phyloP scores from a whole-genome alignment of 2,113 vertebrate genomes.

The Indri indri region DNA sequence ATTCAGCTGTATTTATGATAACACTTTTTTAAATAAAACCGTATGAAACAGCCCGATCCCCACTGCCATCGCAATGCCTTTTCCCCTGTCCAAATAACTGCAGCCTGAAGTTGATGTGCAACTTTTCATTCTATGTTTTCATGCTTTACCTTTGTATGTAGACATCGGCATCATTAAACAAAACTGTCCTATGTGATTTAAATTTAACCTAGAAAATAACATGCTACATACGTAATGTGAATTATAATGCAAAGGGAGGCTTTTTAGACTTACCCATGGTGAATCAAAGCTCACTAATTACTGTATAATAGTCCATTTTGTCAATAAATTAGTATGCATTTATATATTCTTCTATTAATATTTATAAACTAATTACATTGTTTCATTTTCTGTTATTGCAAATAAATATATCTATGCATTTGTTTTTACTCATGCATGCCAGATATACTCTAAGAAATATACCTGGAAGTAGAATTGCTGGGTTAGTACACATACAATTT shows the following conservation, averaged over 20 bases:
- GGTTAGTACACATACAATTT: not conserved
- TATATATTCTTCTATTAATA: too few species aligned
- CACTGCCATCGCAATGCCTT: accelerated
- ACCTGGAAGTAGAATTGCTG: not conserved
- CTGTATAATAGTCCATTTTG: accelerated
- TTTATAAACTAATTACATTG: not conserved
- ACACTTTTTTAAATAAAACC: not conserved
- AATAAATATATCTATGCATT: not conserved
- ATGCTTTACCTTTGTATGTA: not conserved
- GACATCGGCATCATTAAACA: accelerated
- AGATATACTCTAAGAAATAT: not conserved
- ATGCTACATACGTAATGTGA: accelerated
- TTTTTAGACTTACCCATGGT: not conserved
- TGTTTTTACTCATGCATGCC: not conserved
- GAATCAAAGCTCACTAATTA: not conserved
- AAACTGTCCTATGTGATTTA: accelerated
- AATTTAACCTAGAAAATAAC: not conserved
- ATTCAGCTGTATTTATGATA: not conserved
- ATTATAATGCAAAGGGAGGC: not conserved
- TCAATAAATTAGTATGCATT: too few species aligned
- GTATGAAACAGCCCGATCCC: not conserved
- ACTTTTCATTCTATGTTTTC: not conserved
- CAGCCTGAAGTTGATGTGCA: not conserved
- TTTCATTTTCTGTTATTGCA: not conserved
- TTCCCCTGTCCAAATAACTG: not conserved